phyloP scores from a whole-genome alignment of 1,140 invertebrate species.

The Lasioglossum baleicum region DNA sequence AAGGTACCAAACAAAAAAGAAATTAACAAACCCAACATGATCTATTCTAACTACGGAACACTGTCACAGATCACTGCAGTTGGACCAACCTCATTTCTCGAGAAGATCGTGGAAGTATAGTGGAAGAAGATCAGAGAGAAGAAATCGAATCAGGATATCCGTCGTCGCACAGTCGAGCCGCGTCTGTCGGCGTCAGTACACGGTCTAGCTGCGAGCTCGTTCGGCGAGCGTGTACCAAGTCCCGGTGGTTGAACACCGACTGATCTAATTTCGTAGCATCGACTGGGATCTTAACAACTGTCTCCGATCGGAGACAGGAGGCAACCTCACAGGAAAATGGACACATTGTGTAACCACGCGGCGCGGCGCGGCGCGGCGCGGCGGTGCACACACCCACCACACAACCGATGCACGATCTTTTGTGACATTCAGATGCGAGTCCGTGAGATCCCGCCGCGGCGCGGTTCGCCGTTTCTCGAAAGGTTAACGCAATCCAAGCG shows the following conservation, averaged over 20 bases:
- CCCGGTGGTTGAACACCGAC: conserved; percentile 39
- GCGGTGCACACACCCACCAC: neutral
- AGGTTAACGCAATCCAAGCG: neutral
- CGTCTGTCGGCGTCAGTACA: neutral
- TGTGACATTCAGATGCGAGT: conserved; percentile 5
- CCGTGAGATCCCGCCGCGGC: neutral
- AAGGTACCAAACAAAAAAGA: too few species aligned
- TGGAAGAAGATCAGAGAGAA: too few species aligned
- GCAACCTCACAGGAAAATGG: neutral
- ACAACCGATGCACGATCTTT: neutral
- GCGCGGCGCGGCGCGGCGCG: too few species aligned
- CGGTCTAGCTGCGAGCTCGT: conserved; percentile 3
- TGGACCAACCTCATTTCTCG: too few species aligned
- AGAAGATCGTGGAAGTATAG: too few species aligned
- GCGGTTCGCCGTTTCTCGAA: neutral
- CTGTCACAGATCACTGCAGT: too few species aligned
- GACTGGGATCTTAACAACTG: conserved; percentile 28
- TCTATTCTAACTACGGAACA: too few species aligned
- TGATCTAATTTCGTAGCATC: conserved; percentile 55
- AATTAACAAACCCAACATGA: too few species aligned
- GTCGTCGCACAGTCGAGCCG: too few species aligned
- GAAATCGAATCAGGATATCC: too few species aligned
- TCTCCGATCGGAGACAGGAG: conserved; percentile 38
- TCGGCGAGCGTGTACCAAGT: conserved; percentile 40
- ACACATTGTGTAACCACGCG: conserved; percentile 45